Percentiles rank a stretch among this genome's conserved stretches.
Conservation (phyloP, 2,797 vertebrate species). For the Girardinus metallicus region DNA sequence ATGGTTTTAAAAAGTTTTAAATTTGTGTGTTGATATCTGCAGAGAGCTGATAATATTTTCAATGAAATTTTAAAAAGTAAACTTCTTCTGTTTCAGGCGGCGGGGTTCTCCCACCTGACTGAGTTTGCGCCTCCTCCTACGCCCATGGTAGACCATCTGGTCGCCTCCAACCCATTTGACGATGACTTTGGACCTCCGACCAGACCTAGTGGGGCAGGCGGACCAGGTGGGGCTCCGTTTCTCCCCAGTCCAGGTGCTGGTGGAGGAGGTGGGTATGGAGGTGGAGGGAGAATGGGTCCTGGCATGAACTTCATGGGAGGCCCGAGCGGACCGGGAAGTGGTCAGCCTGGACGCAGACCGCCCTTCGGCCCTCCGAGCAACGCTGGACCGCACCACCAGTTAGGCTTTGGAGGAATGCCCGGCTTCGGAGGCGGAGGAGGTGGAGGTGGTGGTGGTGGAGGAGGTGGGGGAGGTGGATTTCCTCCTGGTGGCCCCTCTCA, state of each 20-base stretch:
- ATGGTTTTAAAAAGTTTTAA: no score
- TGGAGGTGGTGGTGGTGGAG: slow-evolving; percentile 69
- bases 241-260: slow-evolving; percentile 84
- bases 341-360: slow-evolving; percentile 86
- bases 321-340: slow-evolving; percentile 78
- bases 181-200: slow-evolving; percentile 92
- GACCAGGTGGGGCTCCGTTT: slow-evolving; percentile 86
- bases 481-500: slow-evolving; percentile 86
- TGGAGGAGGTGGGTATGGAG: slow-evolving; percentile 82
- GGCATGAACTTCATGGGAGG: slow-evolving; percentile 84
- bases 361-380: slow-evolving; percentile 84
- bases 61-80: neutral
- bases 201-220: slow-evolving; percentile 77
- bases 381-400: slow-evolving; percentile 84
- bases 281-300: slow-evolving; percentile 82
- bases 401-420: slow-evolving; percentile 84
- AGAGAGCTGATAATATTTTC: neutral
- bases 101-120: slow-evolving; percentile 95
- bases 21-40: no score
- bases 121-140: slow-evolving; percentile 98
- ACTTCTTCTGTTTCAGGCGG: slow-evolving; percentile 77
- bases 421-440: slow-evolving; percentile 80
- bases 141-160: slow-evolving; percentile 97
- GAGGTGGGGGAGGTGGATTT: slow-evolving; percentile 79
- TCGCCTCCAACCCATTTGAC: slow-evolving; percentile 97